Base-by-base conservation (phyloP, 2,113 vertebrate species). In the Triplophysa rosa region DNA sequence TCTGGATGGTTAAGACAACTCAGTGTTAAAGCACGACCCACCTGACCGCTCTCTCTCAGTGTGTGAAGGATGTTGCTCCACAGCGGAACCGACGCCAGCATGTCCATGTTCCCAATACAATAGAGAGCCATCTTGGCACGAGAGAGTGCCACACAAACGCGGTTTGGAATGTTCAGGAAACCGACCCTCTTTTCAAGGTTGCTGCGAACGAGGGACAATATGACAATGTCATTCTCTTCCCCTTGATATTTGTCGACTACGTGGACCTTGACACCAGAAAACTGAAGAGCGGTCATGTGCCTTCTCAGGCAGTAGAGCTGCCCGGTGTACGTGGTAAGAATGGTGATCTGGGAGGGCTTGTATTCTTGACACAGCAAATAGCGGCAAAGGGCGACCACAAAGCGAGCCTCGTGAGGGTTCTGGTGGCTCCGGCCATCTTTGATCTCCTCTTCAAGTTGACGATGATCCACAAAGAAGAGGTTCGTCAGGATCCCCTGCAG, bases 171-270 rank as follows among this genome's bases (percentile, higher is more conserved):
- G 90, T 91, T 93, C 64, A 99, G 93, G 89, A 98, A 99, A 2
- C 97, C 97, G 56, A 93, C 89, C 70, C 87, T 95, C 19, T 90
- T 89, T 21, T 92, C 87, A 10, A 2, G 77, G 84, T 98, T 98
- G 91, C 97, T 98, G 16, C 96, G 94, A 63, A 99, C 97, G 3
- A 99, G 87, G 0, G 97, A 98, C 77, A 99, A 91, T 76, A 98
- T 88, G 79, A 99, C 88, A 73, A 98, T 96, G 80, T 98, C 96
- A 40, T 99, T 99, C 85, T 99, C 97, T 78, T 99, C 96, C 2
- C 97, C 97, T 83, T 99, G 97, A 87, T 98, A 99, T 82, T 98
- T 98, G 91, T 98, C 97, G 12, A 99, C 97, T 0, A 99, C 97
- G 0, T 95, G 94, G 67, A 98, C 95, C 86, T 91, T 97, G 82